Evolutionary conservation across 2,888 invertebrate species (phyloP).

Genomic region (Melanostoma scalare): DNA sequence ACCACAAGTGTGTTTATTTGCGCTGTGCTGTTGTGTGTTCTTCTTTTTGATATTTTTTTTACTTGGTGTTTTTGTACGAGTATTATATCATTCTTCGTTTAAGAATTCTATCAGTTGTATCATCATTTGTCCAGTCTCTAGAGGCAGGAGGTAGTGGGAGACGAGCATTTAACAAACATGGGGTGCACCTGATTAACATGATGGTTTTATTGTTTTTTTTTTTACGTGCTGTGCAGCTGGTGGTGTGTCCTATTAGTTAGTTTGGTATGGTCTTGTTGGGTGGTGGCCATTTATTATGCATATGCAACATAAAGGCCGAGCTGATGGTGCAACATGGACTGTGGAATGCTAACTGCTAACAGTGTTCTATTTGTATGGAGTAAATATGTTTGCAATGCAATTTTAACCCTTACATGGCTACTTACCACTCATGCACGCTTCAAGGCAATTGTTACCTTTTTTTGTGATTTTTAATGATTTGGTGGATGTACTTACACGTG

Average conservation of each 20-base stretch:
- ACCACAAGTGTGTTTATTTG: conserved; percentile 53
- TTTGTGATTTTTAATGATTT: conserved; percentile 1
- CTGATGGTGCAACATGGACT: conserved; percentile 48
- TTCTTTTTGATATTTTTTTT: conserved; percentile 17
- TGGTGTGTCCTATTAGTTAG: conserved; percentile 5
- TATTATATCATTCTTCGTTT: conserved; percentile 48
- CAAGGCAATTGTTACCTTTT: conserved; percentile 14
- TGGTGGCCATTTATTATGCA: conserved; percentile 70
- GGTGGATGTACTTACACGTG: not conserved
- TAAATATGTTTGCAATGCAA: conserved; percentile 65
- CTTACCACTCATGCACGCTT: conserved; percentile 52
- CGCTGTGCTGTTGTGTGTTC: conserved; percentile 19
- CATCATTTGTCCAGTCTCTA: conserved; percentile 66
- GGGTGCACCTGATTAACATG: conserved; percentile 72
- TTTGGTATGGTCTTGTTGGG: conserved; percentile 42
- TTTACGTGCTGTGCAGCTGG: conserved; percentile 4
- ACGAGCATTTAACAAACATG: conserved; percentile 68
- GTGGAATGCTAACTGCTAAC: conserved; percentile 46
- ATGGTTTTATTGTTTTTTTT: conserved; percentile 63
- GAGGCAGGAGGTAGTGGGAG: conserved; percentile 21
- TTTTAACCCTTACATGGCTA: conserved; percentile 68
- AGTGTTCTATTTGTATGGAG: conserved; percentile 53
- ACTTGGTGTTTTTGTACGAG: conserved; percentile 1
- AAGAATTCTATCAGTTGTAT: conserved; percentile 70
- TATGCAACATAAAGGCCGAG: conserved; percentile 64